phyloP scores from a whole-genome alignment of 1,140 invertebrate species.

The Ceratina australensis region DNA sequence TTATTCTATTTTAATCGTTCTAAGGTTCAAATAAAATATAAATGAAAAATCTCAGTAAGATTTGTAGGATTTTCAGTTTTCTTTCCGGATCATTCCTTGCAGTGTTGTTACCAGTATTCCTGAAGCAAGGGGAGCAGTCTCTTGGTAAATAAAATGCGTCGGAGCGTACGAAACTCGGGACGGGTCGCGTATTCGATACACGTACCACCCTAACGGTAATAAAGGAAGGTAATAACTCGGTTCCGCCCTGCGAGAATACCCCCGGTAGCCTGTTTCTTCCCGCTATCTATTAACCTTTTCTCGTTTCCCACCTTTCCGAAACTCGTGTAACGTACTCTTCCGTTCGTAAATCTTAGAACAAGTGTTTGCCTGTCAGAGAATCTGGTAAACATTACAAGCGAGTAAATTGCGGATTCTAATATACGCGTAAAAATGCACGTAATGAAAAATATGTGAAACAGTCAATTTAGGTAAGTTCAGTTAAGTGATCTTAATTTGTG shows the following conservation, averaged over 20 bases:
- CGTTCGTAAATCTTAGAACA: conserved; percentile 7
- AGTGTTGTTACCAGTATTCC: background rate
- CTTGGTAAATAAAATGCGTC: conserved; percentile 38
- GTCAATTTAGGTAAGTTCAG: too few relatives aligned
- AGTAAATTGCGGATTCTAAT: too few relatives aligned
- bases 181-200: conserved; percentile 64
- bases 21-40: too few relatives aligned
- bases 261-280: background rate
- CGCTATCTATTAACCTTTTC: conserved; percentile 40
- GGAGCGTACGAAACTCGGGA: background rate
- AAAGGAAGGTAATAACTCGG: conserved; percentile 63
- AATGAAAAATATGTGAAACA: too few relatives aligned
- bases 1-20: too few relatives aligned
- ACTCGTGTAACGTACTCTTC: background rate
- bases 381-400: too few relatives aligned
- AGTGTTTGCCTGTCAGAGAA: background rate
- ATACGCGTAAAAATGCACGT: too few relatives aligned
- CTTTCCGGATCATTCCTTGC: background rate
- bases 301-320: background rate
- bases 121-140: conserved; percentile 13
- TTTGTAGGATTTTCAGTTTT: background rate
- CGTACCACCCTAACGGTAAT: conserved; percentile 60
- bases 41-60: too few relatives aligned
- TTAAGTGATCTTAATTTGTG: too few relatives aligned
- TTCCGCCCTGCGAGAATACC: conserved; percentile 18